Percentiles rank a stretch among this genome's conserved stretches.
These are phyloP conservation scores for Philonicus albiceps DNA, from an alignment of 2,888 invertebrate species.

Conservation along the genomic window DNA sequence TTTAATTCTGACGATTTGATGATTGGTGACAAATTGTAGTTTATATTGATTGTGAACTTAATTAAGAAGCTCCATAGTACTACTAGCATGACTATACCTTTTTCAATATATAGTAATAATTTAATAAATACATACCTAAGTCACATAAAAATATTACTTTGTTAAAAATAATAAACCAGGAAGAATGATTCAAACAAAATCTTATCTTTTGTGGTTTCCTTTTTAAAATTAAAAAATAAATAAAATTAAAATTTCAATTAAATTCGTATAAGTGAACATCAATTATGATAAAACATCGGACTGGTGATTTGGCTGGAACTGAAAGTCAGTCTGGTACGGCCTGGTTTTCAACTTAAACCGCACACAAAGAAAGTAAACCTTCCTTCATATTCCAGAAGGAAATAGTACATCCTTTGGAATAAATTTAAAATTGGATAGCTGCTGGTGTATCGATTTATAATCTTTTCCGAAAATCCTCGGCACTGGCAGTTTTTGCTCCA, in stretches of 20 bases:
- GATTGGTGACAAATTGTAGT: background rate
- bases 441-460: background rate
- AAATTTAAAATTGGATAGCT: background rate
- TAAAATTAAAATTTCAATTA: background rate
- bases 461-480: background rate
- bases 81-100: too few relatives aligned
- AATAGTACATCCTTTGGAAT: background rate
- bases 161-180: background rate
- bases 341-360: background rate
- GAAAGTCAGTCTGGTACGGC: background rate
- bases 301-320: background rate
- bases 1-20: background rate
- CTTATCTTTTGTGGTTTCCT: background rate
- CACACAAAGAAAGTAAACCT: background rate
- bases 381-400: background rate
- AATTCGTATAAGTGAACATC: background rate
- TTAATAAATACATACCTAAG: background rate
- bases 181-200: background rate
- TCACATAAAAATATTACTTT: background rate
- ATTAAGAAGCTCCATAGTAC: background rate
- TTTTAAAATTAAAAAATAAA: background rate
- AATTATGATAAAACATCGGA: background rate
- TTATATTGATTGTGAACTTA: background rate
- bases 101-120: too few relatives aligned
- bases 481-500: background rate